Conservation (phyloP, 2,888 invertebrate species). For the Zonitis immaculata region DNA sequence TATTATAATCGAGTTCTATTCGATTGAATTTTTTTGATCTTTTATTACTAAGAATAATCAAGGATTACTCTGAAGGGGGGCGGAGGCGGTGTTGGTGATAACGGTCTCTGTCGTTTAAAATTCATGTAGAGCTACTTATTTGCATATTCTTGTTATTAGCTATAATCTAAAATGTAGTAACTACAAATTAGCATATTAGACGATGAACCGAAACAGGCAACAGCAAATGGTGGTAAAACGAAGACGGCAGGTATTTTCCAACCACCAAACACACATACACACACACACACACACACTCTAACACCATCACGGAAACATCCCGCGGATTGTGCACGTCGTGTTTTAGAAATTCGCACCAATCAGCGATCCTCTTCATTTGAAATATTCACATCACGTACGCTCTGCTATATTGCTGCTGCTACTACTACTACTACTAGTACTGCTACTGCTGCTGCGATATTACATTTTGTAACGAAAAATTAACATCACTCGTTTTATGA, state of each 20-base stretch:
- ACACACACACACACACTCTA: too few species aligned
- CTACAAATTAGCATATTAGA: constrained; percentile 37
- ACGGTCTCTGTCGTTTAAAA: constrained; percentile 18
- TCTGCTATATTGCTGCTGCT: too few species aligned
- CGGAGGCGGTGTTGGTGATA: too few species aligned
- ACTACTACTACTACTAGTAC: too few species aligned
- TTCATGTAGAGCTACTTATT: constrained; percentile 27
- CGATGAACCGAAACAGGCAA: constrained; percentile 32
- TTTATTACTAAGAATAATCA: not conserved
- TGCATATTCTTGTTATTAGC: constrained; percentile 37
- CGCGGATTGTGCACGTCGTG: constrained; percentile 18
- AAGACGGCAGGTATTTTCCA: constrained; percentile 10
- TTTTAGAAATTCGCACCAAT: constrained; percentile 33
- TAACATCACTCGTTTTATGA: constrained; percentile 51
- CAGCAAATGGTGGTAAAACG: constrained; percentile 2
- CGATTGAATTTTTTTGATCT: too few species aligned
- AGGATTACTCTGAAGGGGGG: constrained; percentile 3
- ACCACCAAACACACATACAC: too few species aligned
- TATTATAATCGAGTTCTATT: too few species aligned
- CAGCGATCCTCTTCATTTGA: constrained; percentile 20
- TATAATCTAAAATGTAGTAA: constrained; percentile 37
- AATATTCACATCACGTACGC: constrained; percentile 35
- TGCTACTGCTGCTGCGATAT: constrained; percentile 38
- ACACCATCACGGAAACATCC: constrained; percentile 28
- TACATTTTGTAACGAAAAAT: constrained; percentile 48